Conservation (phyloP, 2,888 invertebrate species). For the Branchinecta sandiegonensis region DNA sequence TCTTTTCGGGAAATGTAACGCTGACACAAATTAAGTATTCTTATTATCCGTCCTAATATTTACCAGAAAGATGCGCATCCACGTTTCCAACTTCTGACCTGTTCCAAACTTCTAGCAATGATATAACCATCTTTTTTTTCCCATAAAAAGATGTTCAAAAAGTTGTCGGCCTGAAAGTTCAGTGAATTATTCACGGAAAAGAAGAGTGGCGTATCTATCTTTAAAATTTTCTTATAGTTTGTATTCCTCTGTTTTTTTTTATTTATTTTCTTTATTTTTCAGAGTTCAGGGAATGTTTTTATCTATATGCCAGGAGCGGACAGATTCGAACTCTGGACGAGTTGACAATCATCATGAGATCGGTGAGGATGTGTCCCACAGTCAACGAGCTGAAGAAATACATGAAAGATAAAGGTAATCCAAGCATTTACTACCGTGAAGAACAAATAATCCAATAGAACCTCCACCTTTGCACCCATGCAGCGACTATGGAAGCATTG, state of each 20-base stretch:
- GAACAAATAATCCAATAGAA: too few relatives aligned
- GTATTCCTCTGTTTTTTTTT: background rate
- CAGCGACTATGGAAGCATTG: too few relatives aligned
- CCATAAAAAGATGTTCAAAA: background rate
- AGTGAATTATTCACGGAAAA: background rate
- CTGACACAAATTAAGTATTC: too few relatives aligned
- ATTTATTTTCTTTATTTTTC: conserved; percentile 27
- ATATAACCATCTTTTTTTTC: too few relatives aligned
- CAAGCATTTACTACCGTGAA: too few relatives aligned
- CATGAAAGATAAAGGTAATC: conserved; percentile 50
- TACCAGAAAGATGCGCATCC: too few relatives aligned
- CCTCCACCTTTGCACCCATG: too few relatives aligned
- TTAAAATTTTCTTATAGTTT: background rate
- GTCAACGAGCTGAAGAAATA: conserved; percentile 75
- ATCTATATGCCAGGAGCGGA: conserved; percentile 76
- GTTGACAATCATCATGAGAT: conserved; percentile 83
- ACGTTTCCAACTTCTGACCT: too few relatives aligned
- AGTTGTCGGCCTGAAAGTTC: conserved; percentile 18
- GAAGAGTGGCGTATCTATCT: background rate
- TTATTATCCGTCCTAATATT: too few relatives aligned
- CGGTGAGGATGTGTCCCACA: conserved; percentile 83
- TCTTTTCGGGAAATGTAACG: too few relatives aligned
- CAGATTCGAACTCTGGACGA: conserved; percentile 78
- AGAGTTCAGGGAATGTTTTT: conserved; percentile 95
- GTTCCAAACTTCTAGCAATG: too few relatives aligned